Base-by-base conservation (phyloP, 2,888 invertebrate genomes). In the Napeogenes sylphis region DNA sequence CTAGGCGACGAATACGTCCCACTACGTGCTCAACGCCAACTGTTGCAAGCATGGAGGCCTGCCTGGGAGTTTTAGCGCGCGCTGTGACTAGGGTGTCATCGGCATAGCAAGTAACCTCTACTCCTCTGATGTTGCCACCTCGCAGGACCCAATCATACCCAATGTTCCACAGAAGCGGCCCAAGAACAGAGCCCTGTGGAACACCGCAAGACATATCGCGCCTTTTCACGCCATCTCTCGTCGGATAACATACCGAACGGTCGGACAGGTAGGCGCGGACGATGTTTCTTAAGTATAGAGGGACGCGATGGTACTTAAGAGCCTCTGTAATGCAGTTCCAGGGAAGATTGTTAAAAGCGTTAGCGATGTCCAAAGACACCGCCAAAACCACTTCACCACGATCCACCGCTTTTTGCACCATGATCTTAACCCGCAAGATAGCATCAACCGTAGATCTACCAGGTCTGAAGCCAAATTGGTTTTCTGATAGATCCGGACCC, bases 321-420 rank as follows among this genome's bases (percentile, higher is more conserved):
- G 70, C 71, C 55, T 67, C 68, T 59, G n/a, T 38, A 3, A 77
- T 72, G 3, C 61, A 54, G 1, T n/a, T 12, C 65, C 69, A 72
- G 53, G 73, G 73, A 4, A 75, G 58, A n/a, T 65, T 56, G 32
- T 73, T 72, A n/a, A 73, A 75, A 1, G 71, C 70, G 38, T 73
- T 73, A 45, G 65, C 62, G 4, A 73, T 73, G 14, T 73, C 73
- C 0, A 73, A 10, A 0, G 68, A 69, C 2, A 71, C 64, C 21
- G 68, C 71, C 56, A 73, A n/a, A 6, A 67, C 59, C n/a, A 65
- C 68, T 13, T 62, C 68, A 0, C 70, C 70, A 14, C 21, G 57
- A 12, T 54, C 10, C 4, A 62, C 54, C 3, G 65, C 67, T n/a
- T 62, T 55, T 13, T 64, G 62, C 14, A 60, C n/a, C 0, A 62